Percentiles rank a stretch among this genome's conserved stretches.
Conservation (phyloP, 2,113 vertebrate species). For the Drymodes brunneopygia region DNA sequence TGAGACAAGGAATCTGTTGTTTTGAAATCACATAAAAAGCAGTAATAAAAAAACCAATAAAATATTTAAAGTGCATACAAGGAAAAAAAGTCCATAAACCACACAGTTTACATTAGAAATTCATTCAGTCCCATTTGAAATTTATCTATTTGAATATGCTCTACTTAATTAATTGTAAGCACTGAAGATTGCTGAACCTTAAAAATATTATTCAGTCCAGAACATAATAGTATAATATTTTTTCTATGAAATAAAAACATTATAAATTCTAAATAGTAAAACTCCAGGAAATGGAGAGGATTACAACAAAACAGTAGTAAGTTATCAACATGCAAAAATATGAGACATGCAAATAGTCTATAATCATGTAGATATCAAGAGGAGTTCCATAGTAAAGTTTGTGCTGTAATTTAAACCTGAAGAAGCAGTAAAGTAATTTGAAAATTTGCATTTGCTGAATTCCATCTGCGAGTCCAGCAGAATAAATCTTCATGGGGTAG, state of each 20-base stretch:
- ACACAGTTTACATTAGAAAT: conserved; percentile 52
- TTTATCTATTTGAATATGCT: conserved; percentile 41
- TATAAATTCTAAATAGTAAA: conserved; percentile 32
- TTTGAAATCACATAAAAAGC: conserved; percentile 54
- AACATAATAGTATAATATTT: conserved; percentile 19
- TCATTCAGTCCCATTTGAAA: conserved; percentile 33
- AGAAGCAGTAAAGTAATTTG: background rate
- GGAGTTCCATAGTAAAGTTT: background rate
- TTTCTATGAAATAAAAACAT: conserved; percentile 16
- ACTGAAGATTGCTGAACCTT: conserved; percentile 37
- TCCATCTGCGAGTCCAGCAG: background rate
- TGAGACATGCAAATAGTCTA: background rate
- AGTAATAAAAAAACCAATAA: conserved; percentile 57
- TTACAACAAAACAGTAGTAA: background rate
- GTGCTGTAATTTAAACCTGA: background rate
- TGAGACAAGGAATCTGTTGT: conserved; percentile 15
- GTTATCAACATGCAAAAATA: background rate
- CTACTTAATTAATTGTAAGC: conserved; percentile 52
- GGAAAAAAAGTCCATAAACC: conserved; percentile 57
- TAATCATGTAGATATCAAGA: background rate
- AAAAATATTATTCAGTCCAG: conserved; percentile 37
- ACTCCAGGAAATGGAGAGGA: background rate
- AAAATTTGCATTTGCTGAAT: background rate
- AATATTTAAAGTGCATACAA: conserved; percentile 60
- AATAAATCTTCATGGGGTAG: background rate